Percentiles rank a stretch among this genome's conserved stretches.
phyloP scores from a whole-genome alignment of 2,888 invertebrate genomes.

The Agonopterix subpropinquella region DNA sequence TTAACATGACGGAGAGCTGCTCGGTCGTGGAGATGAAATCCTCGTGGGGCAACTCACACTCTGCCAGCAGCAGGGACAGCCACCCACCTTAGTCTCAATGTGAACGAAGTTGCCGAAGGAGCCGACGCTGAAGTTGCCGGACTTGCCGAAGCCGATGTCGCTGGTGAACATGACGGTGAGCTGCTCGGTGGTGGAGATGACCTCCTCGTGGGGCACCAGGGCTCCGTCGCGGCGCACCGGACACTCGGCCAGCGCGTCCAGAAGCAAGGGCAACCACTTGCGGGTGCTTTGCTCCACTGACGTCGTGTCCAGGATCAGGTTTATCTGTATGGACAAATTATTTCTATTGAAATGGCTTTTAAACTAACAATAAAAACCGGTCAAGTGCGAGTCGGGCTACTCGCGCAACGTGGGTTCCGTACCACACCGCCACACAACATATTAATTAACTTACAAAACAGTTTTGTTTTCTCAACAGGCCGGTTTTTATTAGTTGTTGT shows the following conservation, averaged over 20 bases:
- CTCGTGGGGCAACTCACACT: slow-evolving; percentile 75
- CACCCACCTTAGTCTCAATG: slow-evolving; percentile 79
- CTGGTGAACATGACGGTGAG: slow-evolving; percentile 81
- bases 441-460: too few species aligned
- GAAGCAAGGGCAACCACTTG: slow-evolving; percentile 83
- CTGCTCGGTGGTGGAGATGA: slow-evolving; percentile 86
- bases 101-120: slow-evolving; percentile 80
- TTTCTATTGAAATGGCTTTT: too few species aligned
- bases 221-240: slow-evolving; percentile 77
- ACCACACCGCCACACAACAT: too few species aligned
- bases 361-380: too few species aligned
- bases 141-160: slow-evolving; percentile 78
- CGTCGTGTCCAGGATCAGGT: slow-evolving; percentile 82
- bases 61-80: too few species aligned
- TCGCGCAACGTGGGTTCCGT: too few species aligned
- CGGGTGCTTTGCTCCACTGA: slow-evolving; percentile 74
- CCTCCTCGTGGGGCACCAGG: slow-evolving; percentile 80
- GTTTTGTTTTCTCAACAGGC: too few species aligned
- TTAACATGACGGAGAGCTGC: slow-evolving; percentile 80
- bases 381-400: too few species aligned
- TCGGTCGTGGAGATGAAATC: slow-evolving; percentile 87
- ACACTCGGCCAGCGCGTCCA: slow-evolving; percentile 85
- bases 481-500: too few species aligned
- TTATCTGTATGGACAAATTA: slow-evolving; percentile 71
- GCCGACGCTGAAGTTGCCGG: slow-evolving; percentile 80